Base-by-base conservation (phyloP, 2,888 invertebrate genomes). In the Chironomus riparius region DNA sequence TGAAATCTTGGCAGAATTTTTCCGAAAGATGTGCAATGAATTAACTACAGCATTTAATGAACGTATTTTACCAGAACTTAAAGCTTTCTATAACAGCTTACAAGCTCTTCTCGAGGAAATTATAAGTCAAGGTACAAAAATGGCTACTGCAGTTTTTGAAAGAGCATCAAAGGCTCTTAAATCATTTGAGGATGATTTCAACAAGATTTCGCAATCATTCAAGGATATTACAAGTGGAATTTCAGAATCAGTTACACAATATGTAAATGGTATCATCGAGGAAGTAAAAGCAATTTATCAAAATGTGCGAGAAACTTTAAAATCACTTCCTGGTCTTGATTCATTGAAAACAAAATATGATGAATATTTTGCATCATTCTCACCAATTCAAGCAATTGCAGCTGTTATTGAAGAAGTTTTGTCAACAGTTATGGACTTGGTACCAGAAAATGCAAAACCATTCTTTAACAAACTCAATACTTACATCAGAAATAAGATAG, bases 401-500 rank as follows among this genome's bases (percentile, higher is more conserved):
- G 12, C 62, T 24, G 76, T 76, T 1, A 21, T 76, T 24, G 47
- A 47, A 12, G 76, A 76, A 69, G 12, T 76, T 5, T 4, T 76
- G 12, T 22, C 47, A n/a, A 62, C 69, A 28, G 4, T 69, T 18
- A 47, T 21, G n/a, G 65, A 76, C 4, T 28, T 38, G 6, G 69
- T 56, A 6, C 69, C 89, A 0, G 85, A 86, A 0, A 92, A 93
- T 80, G 81, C 88, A 4, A 87, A 85, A 77, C 86, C 87, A 18
- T 86, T 93, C 78, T 82, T 90, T 50, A 86, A 87, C 65, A 85
- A 87, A 13, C 80, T 90, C 61, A 86, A 87, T 77, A 83, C 85
- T 7, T 93, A 92, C 81, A 79, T 91, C 2, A 84, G 88, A 77
- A 89, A 89, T 86, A 90, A 91, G 85, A 81, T 91, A 24, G 86